Evolutionary conservation across 2,113 vertebrate genomes (phyloP).

Genomic region (Gallinago paraguaiae): DNA sequence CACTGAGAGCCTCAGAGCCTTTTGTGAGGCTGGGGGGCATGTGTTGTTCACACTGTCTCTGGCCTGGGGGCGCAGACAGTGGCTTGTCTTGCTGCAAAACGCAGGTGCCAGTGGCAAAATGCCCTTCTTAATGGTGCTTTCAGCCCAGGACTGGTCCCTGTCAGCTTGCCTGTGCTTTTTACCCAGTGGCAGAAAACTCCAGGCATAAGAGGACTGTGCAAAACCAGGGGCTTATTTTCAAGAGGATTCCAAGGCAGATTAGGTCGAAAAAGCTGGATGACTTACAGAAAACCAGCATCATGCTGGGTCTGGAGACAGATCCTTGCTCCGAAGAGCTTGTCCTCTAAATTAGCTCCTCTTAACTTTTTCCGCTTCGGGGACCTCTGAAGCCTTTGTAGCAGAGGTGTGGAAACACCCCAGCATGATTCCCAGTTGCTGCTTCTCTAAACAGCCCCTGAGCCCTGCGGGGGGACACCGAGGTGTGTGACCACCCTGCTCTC

Average conservation of each 20-base stretch:
- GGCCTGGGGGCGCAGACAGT: background rate
- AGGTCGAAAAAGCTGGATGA: background rate
- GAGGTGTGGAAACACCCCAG: background rate
- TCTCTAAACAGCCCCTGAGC: background rate
- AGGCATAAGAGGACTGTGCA: background rate
- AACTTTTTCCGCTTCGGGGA: background rate
- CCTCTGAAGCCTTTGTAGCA: background rate
- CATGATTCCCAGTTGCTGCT: background rate
- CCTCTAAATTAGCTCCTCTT: background rate
- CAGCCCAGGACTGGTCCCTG: background rate
- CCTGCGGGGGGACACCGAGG: fast-evolving
- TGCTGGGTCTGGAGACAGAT: background rate
- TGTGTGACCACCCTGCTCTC: background rate
- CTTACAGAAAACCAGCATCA: background rate
- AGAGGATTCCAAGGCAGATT: background rate
- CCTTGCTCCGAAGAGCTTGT: background rate
- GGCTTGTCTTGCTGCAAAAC: background rate
- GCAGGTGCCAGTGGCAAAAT: background rate
- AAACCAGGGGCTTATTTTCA: background rate
- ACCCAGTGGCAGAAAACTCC: background rate
- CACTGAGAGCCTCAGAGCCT: background rate
- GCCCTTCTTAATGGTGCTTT: background rate
- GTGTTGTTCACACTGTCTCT: background rate
- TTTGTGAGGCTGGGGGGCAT: background rate
- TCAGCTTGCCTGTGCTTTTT: background rate